Evolutionary conservation across 2,797 vertebrate species (phyloP).

Genomic region (Ptychadena robeensis): DNA sequence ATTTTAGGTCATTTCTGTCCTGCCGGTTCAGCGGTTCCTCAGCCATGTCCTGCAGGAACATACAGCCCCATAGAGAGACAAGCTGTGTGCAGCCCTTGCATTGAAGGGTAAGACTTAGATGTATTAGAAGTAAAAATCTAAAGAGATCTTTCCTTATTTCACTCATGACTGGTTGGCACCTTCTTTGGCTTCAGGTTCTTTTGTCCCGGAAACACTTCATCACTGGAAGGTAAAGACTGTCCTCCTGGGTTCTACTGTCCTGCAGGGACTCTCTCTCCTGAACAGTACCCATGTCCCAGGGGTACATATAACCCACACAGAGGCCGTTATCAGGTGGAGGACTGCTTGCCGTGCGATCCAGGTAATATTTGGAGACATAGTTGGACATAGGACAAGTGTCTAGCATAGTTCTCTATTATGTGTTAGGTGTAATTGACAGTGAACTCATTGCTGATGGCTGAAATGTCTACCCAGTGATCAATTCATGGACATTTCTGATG

Average conservation of each 20-base stretch:
- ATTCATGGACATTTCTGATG: too few species aligned
- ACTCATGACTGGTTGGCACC: not conserved
- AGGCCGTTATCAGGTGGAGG: constrained; percentile 70
- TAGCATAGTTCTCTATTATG: not conserved
- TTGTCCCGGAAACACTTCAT: constrained; percentile 79
- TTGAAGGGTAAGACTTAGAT: constrained; percentile 78
- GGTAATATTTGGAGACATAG: constrained; percentile 71
- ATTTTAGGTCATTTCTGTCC: constrained; percentile 87
- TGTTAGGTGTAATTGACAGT: not conserved
- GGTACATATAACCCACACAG: constrained; percentile 82
- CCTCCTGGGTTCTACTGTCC: constrained; percentile 89
- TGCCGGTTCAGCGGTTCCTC: constrained; percentile 76
- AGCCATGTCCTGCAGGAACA: constrained; percentile 82
- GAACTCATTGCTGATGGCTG: too few species aligned
- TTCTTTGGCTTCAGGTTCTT: constrained; percentile 80
- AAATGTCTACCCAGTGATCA: too few species aligned
- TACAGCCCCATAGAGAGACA: constrained; percentile 77
- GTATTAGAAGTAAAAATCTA: not conserved
- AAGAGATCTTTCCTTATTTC: not conserved
- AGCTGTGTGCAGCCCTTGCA: constrained; percentile 81
- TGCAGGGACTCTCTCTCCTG: constrained; percentile 74
- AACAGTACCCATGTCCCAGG: constrained; percentile 85
- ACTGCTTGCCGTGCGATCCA: constrained; percentile 84
- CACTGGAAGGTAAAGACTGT: constrained; percentile 74
- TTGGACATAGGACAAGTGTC: not conserved